phyloP scores from a whole-genome alignment of 1,140 invertebrate species.

The Octopus bimaculoides region DNA sequence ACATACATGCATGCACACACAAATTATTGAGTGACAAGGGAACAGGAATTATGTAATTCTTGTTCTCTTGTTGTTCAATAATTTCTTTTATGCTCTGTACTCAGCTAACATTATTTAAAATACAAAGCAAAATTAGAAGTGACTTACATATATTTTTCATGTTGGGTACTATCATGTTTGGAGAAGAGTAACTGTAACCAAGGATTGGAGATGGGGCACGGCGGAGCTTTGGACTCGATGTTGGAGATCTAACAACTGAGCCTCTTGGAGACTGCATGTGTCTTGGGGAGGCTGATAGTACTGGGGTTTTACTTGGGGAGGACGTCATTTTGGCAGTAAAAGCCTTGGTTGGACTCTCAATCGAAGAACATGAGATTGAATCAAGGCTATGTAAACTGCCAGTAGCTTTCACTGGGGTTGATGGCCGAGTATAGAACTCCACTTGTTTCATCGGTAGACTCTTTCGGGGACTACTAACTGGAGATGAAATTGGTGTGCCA shows the following conservation, averaged over 20 bases:
- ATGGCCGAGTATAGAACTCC: slow-evolving; percentile 18
- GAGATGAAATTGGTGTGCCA: slow-evolving; percentile 3
- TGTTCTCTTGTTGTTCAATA: too few relatives aligned
- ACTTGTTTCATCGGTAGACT: background rate
- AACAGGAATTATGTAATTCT: too few relatives aligned
- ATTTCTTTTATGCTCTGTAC: too few relatives aligned
- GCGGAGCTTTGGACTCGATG: slow-evolving; percentile 47
- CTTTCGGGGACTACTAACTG: background rate
- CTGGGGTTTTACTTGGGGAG: slow-evolving; percentile 39
- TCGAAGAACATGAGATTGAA: slow-evolving; percentile 23
- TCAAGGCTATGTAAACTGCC: slow-evolving; percentile 12
- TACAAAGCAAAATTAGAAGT: background rate
- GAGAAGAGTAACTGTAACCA: slow-evolving; percentile 54
- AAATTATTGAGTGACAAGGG: too few relatives aligned
- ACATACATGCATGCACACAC: too few relatives aligned
- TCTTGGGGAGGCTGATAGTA: slow-evolving; percentile 42
- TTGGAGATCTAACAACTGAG: slow-evolving; percentile 34
- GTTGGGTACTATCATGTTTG: slow-evolving; percentile 52
- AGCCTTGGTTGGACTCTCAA: slow-evolving; percentile 25
- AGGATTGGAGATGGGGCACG: slow-evolving; percentile 52
- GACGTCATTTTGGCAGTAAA: slow-evolving; percentile 22
- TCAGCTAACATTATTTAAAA: too few relatives aligned
- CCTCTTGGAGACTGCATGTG: slow-evolving; percentile 38
- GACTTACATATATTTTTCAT: slow-evolving; percentile 31
- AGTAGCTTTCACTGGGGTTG: slow-evolving; percentile 25